A percentile compares a stretch with the other conserved stretches of the same genome.
Conservation (phyloP, 2,113 vertebrate genomes). For the Noctilio leporinus region DNA sequence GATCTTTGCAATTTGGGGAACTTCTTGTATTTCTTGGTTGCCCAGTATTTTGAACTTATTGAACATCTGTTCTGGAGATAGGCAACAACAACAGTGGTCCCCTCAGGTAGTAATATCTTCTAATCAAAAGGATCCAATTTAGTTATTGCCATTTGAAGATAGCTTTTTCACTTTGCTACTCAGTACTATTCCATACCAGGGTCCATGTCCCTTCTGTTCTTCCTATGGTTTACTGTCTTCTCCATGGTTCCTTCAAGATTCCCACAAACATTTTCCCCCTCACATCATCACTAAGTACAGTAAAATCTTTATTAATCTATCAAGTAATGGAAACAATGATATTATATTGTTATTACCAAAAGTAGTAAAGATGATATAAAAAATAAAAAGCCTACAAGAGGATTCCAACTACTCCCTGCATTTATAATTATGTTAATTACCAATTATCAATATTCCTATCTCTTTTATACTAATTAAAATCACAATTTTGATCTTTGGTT, state of each 20-base stretch:
- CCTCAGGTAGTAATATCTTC: background rate
- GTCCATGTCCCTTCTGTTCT: background rate
- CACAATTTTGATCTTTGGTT: background rate
- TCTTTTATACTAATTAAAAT: background rate
- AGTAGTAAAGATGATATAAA: background rate
- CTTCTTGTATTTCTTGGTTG: background rate
- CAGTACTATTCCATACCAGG: background rate
- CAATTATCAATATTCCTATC: background rate
- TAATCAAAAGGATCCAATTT: background rate
- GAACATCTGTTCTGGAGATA: background rate
- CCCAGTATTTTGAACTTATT: background rate
- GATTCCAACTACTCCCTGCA: background rate
- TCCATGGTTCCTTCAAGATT: background rate
- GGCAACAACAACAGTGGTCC: background rate
- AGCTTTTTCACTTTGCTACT: background rate
- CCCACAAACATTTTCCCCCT: background rate
- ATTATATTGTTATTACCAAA: background rate
- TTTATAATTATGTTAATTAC: background rate
- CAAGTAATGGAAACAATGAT: background rate
- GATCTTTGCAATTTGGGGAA: background rate
- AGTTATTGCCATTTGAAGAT: background rate
- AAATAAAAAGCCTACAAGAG: background rate
- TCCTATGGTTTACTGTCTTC: background rate
- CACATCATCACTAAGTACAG: background rate
- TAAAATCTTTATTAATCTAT: background rate